Base-by-base conservation (phyloP, 2,797 vertebrate genomes). In the Gobionotothen gibberifrons region DNA sequence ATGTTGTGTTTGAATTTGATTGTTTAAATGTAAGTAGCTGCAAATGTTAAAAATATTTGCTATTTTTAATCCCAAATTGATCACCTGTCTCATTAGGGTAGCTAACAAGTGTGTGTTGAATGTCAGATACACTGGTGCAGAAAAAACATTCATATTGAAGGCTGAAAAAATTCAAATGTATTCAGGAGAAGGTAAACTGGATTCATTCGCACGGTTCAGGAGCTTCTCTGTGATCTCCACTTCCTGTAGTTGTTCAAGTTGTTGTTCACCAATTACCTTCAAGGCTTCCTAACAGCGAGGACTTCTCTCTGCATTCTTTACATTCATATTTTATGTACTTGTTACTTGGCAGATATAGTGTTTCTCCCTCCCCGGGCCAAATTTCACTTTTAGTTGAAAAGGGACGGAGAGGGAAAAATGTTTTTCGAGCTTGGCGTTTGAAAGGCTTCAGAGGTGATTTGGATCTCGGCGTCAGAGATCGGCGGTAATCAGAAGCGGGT, bases 401-500 rank as follows among this genome's bases (percentile, higher is more conserved):
- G 48, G 57, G 12, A 84, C 53, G 10, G 16, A 56, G 67, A 68
- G 55, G 64, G 49, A 81, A 79, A 80, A 70, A 67, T 81, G 74
- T 84, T 82, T 82, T 74, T 68, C 7, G 47, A 79, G 67, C 71
- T 58, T 9, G 2, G 49, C 19, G 32, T 72, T 85, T 84, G 71
- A 78, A 80, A 78, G 70, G 75, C 80, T 86, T 88, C 78, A 84
- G 83, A 85, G 85, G 87, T 85, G 84, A 90, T 90, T 86, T 79
- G 79, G 75, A 89, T 92, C 84, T 85, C 22, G 84, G 87, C 55
- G 58, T 83, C 62, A 76, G 84, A 89, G 88, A 86, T 82, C 71
- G 66, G 65, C 2, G 47, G 82, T 85, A 86, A 89, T 89, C 86
- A 92, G 77, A 85, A 81, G 85, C 84, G 32, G 82, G 56, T 88